phyloP scores from a whole-genome alignment of 2,888 invertebrate species.

The Portevinia maculata region DNA sequence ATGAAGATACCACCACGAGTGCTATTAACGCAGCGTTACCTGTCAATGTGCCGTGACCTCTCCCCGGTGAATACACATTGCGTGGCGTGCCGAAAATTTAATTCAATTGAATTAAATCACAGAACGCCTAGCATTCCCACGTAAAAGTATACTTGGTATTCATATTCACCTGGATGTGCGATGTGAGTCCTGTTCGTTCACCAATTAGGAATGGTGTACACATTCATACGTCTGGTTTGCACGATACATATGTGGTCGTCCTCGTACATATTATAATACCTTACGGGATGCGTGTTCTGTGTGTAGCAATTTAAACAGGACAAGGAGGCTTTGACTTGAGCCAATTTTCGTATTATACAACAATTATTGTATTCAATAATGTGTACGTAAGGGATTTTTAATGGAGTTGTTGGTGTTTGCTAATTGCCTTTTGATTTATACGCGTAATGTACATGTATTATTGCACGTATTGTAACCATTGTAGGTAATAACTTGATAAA shows the following conservation, averaged over 20 bases:
- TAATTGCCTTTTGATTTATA: conserved; percentile 29
- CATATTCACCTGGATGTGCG: neutral
- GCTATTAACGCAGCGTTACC: conserved; percentile 6
- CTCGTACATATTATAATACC: neutral
- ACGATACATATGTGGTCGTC: conserved; percentile 28
- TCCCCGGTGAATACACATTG: conserved; percentile 36
- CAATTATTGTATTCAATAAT: conserved; percentile 19
- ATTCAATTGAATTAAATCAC: conserved; percentile 69
- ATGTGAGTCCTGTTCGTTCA: conserved; percentile 28
- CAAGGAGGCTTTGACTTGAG: conserved; percentile 20
- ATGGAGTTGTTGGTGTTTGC: conserved; percentile 28
- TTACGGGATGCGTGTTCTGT: conserved; percentile 10
- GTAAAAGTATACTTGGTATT: conserved; percentile 8
- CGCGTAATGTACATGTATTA: neutral
- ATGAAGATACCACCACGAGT: conserved; percentile 21
- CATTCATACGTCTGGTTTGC: no score
- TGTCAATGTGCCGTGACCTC: conserved; percentile 52
- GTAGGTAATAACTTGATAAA: no score
- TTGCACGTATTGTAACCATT: neutral
- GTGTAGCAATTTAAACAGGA: conserved; percentile 10
- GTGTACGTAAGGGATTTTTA: conserved; percentile 26
- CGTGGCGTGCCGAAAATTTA: conserved; percentile 53
- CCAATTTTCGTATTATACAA: conserved; percentile 14
- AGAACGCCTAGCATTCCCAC: conserved; percentile 35
- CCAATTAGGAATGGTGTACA: conserved; percentile 42